Conservation (phyloP, 2,797 vertebrate species). For the Rhabdophis nuchalis region DNA sequence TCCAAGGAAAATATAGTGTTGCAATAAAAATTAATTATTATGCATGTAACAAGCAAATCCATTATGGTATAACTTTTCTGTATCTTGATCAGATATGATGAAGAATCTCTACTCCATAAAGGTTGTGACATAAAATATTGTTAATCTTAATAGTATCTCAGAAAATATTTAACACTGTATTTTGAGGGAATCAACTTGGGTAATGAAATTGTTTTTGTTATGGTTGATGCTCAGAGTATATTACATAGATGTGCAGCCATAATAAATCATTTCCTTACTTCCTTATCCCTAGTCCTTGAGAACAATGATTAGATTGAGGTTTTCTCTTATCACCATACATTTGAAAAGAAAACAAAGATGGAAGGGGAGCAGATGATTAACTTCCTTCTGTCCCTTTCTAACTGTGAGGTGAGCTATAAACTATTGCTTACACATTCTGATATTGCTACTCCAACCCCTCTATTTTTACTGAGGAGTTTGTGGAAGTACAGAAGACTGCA, state of each 20-base stretch:
- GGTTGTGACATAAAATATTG: not conserved
- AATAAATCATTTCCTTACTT: not conserved
- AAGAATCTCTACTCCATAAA: not conserved
- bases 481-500: not conserved
- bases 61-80: not conserved
- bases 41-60: not conserved
- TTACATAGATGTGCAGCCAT: not conserved
- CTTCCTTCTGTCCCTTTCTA: not conserved
- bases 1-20: not conserved
- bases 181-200: not conserved
- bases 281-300: not conserved
- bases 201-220: not conserved
- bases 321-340: not conserved
- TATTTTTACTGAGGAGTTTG: not conserved
- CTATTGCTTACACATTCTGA: not conserved
- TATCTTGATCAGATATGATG: not conserved
- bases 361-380: not conserved
- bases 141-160: not conserved
- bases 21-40: not conserved
- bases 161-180: not conserved
- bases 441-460: not conserved
- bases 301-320: not conserved
- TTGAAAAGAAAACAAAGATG: not conserved
- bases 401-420: not conserved
- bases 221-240: not conserved